These are phyloP conservation scores for Eudyptes chrysolophus DNA, from an alignment of 2,113 vertebrate genomes.

Conservation along the genomic window DNA sequence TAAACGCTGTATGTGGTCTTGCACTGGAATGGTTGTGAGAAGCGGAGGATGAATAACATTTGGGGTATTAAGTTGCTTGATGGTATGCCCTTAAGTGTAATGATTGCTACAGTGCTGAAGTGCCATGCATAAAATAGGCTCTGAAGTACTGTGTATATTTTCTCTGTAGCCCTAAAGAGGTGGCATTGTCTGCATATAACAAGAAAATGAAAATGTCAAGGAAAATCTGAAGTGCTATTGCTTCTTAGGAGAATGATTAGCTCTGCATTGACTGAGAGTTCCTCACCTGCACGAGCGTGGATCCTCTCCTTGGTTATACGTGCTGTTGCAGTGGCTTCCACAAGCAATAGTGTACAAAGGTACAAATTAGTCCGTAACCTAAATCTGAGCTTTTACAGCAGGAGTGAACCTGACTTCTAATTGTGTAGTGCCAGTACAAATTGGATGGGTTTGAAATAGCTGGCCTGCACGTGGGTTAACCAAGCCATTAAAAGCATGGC, in stretches of 20 bases:
- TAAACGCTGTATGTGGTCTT: neutral
- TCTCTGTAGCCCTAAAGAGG: neutral
- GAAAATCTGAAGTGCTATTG: neutral
- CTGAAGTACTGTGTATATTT: neutral
- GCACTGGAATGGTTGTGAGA: neutral
- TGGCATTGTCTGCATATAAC: neutral
- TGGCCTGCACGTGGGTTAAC: neutral
- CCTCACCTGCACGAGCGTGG: neutral
- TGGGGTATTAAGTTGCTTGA: neutral
- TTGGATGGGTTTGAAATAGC: neutral
- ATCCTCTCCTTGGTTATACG: neutral
- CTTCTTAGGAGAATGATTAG: neutral
- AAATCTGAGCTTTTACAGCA: neutral
- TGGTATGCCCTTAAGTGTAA: neutral
- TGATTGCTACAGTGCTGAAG: neutral
- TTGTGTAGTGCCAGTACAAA: neutral
- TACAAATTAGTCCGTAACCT: neutral
- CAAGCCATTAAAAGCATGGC: neutral
- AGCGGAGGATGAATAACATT: neutral
- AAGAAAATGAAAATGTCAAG: conserved; percentile 9
- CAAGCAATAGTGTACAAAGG: neutral
- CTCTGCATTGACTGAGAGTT: neutral
- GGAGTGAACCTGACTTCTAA: neutral
- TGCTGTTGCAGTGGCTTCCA: neutral
- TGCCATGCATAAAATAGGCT: neutral